A percentile compares a stretch with the other conserved stretches of the same genome.
These are phyloP conservation scores for Paguma larvata DNA, from an alignment of 2,797 vertebrate genomes.

Conservation along the genomic window DNA sequence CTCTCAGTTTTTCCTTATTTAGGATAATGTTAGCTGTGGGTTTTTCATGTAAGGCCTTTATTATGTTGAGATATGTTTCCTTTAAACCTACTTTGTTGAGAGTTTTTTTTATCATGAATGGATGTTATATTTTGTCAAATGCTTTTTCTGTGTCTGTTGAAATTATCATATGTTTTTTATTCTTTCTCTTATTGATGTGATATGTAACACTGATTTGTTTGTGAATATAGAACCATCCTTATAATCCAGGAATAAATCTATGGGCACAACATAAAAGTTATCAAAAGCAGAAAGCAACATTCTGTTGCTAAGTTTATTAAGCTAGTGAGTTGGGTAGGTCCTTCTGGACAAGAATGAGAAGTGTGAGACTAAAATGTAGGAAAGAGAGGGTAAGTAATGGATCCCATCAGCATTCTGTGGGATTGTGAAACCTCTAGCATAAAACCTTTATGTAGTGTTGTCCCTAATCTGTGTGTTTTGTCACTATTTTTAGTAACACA, in stretches of 20 bases:
- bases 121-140: neutral
- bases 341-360: neutral
- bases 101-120: neutral
- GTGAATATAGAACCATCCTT: neutral
- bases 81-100: neutral
- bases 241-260: neutral
- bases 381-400: neutral
- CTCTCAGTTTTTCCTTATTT: neutral
- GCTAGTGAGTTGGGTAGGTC: neutral
- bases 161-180: neutral
- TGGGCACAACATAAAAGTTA: neutral
- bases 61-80: neutral
- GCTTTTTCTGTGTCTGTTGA: neutral
- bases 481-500: conserved; percentile 60
- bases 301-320: neutral
- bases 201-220: neutral
- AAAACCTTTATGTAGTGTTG: conserved; percentile 28
- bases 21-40: neutral
- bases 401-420: neutral
- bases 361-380: neutral
- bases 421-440: neutral
- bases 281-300: neutral
- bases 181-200: neutral
- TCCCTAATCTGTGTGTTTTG: conserved; percentile 59
- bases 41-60: neutral